phyloP scores from a whole-genome alignment of 2,113 vertebrate genomes.

The Onychostoma macrolepis region DNA sequence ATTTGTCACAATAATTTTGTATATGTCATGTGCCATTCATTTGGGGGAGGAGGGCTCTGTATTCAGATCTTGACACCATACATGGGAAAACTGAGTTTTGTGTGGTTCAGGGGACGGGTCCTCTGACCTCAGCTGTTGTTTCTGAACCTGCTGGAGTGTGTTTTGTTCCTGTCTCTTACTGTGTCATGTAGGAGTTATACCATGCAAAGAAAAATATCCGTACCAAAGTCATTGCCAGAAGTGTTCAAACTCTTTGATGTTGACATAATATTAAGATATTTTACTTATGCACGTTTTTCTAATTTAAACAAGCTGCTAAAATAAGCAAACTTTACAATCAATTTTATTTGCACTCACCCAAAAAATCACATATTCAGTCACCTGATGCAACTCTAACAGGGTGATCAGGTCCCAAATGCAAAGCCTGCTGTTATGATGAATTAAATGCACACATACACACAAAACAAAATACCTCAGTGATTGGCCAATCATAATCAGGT shows the following conservation, averaged over 20 bases:
- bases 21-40: background rate
- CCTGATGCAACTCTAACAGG: background rate
- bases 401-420: background rate
- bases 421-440: background rate
- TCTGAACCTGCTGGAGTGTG: background rate
- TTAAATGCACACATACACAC: background rate
- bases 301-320: background rate
- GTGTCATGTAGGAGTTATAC: background rate
- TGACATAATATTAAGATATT: background rate
- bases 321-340: background rate
- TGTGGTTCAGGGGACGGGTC: background rate
- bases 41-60: background rate
- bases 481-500: background rate
- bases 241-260: background rate
- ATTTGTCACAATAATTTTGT: too few species aligned
- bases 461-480: too few species aligned
- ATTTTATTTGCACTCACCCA: background rate
- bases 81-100: background rate
- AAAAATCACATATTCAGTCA: background rate
- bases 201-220: background rate
- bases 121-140: slow-evolving; percentile 21
- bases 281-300: background rate
- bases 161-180: background rate
- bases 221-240: background rate
- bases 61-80: background rate